Evolutionary conservation across 2,888 invertebrate genomes (phyloP).

Genomic region (Petrophora chlorosata): DNA sequence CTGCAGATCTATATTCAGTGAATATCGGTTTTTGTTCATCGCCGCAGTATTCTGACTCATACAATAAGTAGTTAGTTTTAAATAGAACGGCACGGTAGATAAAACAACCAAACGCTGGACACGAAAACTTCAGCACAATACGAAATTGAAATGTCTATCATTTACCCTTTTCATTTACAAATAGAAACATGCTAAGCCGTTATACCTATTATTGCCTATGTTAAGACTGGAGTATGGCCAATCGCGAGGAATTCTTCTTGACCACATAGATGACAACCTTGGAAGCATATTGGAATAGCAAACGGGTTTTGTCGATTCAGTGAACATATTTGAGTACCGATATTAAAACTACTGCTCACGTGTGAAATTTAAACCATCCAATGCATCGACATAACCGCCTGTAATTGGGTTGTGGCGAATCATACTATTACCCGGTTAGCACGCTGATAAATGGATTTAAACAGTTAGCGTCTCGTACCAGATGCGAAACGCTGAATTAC

Average conservation of each 20-base stretch:
- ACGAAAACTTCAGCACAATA: constrained; percentile 45
- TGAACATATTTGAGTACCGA: constrained; percentile 18
- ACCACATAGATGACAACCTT: constrained; percentile 70
- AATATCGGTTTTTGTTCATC: constrained; percentile 62
- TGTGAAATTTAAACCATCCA: constrained; percentile 22
- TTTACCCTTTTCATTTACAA: constrained; percentile 34
- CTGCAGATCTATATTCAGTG: constrained; percentile 49
- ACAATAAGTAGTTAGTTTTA: constrained; percentile 56
- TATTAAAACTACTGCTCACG: constrained; percentile 9
- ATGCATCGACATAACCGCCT: constrained; percentile 22
- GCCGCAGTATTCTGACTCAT: constrained; percentile 63
- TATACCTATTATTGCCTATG: constrained; percentile 24
- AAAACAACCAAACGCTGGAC: constrained; percentile 54
- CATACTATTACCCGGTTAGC: constrained; percentile 40
- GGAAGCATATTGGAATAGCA: constrained; percentile 56
- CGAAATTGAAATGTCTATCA: constrained; percentile 49
- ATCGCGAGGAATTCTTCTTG: constrained; percentile 66
- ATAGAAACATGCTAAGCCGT: constrained; percentile 18
- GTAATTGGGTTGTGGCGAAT: constrained; percentile 30
- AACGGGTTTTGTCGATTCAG: constrained; percentile 50
- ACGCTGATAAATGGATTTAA: constrained; percentile 45
- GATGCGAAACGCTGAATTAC: constrained; percentile 67
- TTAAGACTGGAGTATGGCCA: constrained; percentile 52
- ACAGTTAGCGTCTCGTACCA: constrained; percentile 53
- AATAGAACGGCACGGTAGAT: constrained; percentile 56